These are phyloP conservation scores for Athene cunicularia DNA, from an alignment of 2,113 vertebrate species.

Conservation along the genomic window DNA sequence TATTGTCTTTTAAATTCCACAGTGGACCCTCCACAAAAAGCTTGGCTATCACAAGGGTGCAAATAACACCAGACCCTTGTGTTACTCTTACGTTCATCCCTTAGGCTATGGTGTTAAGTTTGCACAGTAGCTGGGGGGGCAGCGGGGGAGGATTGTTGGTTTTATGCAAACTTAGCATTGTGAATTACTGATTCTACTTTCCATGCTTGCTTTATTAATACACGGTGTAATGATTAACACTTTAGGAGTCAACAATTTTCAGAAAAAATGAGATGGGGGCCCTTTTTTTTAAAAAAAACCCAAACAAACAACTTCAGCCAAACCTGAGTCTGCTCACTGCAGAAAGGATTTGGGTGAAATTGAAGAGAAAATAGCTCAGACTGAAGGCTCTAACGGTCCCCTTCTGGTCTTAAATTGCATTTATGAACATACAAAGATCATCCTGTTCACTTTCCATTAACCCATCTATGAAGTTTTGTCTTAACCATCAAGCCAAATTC, in stretches of 20 bases:
- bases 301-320: not conserved
- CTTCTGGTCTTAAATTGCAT: slow-evolving; percentile 10
- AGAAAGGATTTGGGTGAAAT: not conserved
- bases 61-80: slow-evolving; percentile 45
- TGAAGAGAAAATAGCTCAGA: slow-evolving; percentile 11
- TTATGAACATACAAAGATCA: not conserved
- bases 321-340: not conserved
- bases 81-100: slow-evolving; percentile 18
- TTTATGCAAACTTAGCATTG: not conserved
- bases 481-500: not conserved
- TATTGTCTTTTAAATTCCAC: slow-evolving; percentile 70
- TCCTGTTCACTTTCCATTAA: slow-evolving; percentile 3
- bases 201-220: slow-evolving; percentile 19
- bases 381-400: not conserved
- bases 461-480: not conserved
- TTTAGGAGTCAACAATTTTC: not conserved
- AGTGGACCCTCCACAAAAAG: slow-evolving; percentile 26
- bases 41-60: slow-evolving; percentile 53
- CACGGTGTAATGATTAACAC: not conserved
- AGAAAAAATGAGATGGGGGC: not conserved
- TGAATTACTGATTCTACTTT: slow-evolving; percentile 18
- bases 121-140: not conserved
- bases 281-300: not conserved
- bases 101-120: slow-evolving; percentile 7
- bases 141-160: not conserved